phyloP scores from a whole-genome alignment of 1,140 invertebrate genomes.

The Bombus impatiens region DNA sequence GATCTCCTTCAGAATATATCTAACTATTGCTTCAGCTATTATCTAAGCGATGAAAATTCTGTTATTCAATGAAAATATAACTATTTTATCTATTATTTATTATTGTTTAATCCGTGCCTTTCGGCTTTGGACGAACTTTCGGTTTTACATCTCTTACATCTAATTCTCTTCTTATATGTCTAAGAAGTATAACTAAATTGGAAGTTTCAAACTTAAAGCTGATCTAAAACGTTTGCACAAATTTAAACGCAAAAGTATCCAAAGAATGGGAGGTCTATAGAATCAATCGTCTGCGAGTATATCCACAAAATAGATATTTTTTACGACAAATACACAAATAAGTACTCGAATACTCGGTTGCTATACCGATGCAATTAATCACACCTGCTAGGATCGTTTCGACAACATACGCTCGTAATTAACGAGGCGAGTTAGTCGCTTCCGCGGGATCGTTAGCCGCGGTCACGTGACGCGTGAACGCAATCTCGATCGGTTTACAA shows the following conservation, averaged over 20 bases:
- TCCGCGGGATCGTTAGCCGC: background rate
- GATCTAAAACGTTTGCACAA: too few relatives aligned
- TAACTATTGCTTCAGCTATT: background rate
- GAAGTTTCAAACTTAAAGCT: background rate
- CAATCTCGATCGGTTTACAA: background rate
- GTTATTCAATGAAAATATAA: background rate
- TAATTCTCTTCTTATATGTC: too few relatives aligned
- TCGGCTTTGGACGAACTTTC: too few relatives aligned
- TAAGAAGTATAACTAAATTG: background rate
- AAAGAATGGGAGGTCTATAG: too few relatives aligned
- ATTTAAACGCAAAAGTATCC: background rate
- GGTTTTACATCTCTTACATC: too few relatives aligned
- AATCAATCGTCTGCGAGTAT: too few relatives aligned
- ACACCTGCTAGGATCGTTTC: background rate
- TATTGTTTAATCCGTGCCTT: too few relatives aligned
- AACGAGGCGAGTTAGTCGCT: slow-evolving; percentile 36
- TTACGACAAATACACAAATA: too few relatives aligned
- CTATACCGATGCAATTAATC: background rate
- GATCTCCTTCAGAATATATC: background rate
- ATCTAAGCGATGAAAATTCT: too few relatives aligned
- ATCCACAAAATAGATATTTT: too few relatives aligned
- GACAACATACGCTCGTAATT: slow-evolving; percentile 28
- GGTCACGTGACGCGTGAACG: background rate
- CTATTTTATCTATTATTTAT: too few relatives aligned
- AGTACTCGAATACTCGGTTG: too few relatives aligned